Percentiles rank a stretch among this genome's conserved stretches.
Evolutionary conservation across 2,113 vertebrate species (phyloP).

Genomic region (Neolamprologus kungweensis): DNA sequence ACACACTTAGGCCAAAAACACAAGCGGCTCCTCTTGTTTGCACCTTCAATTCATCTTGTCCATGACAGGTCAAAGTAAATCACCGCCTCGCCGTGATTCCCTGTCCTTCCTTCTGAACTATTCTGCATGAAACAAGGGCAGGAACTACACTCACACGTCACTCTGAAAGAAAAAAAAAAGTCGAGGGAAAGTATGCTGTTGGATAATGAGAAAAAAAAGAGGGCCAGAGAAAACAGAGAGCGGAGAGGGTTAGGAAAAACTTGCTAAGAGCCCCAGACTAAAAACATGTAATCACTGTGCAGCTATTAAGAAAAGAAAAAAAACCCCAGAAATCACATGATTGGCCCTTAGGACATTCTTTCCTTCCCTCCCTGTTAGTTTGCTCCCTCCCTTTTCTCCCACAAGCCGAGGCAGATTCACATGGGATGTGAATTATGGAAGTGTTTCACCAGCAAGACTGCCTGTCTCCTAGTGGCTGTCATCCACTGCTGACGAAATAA

Average conservation of each 20-base stretch:
- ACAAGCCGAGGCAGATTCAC: constrained; percentile 67
- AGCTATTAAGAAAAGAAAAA: constrained; percentile 1
- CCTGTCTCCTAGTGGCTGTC: not conserved
- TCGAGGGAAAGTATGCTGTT: constrained; percentile 30
- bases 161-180: constrained; percentile 6
- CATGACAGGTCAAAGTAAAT: constrained; percentile 25
- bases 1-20: constrained; percentile 13
- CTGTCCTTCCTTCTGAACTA: constrained; percentile 12
- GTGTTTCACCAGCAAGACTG: constrained; percentile 6
- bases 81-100: constrained; percentile 18
- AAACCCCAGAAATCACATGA: constrained; percentile 49
- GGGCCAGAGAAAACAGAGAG: not conserved
- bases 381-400: constrained; percentile 58
- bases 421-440: constrained; percentile 46
- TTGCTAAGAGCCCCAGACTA: constrained; percentile 31
- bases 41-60: constrained; percentile 33
- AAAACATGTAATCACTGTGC: constrained; percentile 44
- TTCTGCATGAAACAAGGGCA: constrained; percentile 43
- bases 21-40: constrained; percentile 42
- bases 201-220: constrained; percentile 3
- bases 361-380: constrained; percentile 41
- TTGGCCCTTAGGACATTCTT: constrained; percentile 55
- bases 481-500: not conserved
- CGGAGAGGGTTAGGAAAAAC: constrained; percentile 49
- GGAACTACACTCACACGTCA: constrained; percentile 65